Conservation (phyloP, 2,113 vertebrate species). For the Apeltes quadracus region DNA sequence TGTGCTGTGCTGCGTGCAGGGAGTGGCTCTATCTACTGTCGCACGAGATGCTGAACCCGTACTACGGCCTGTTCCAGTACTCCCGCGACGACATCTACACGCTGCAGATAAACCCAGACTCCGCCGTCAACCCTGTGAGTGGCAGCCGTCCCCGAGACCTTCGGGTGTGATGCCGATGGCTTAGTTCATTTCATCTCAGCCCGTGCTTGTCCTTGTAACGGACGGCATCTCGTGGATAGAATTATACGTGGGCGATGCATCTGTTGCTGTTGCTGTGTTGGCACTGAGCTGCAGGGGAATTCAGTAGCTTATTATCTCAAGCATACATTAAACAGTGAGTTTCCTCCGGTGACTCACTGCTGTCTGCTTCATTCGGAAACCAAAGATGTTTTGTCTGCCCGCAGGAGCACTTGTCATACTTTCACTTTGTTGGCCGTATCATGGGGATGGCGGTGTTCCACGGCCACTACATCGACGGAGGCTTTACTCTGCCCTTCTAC, state of each 20-base stretch:
- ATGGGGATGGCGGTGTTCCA: slow-evolving; percentile 99
- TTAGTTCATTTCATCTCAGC: not conserved
- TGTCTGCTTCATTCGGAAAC: slow-evolving; percentile 20
- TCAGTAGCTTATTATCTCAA: not conserved
- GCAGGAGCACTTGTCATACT: slow-evolving; percentile 98
- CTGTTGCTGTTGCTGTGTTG: not conserved
- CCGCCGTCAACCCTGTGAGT: slow-evolving; percentile 95
- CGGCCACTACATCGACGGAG: slow-evolving; percentile 97
- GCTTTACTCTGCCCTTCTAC: slow-evolving; percentile 97
- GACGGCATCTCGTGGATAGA: not conserved
- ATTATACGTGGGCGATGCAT: too few relatives aligned
- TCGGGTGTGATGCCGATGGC: not conserved
- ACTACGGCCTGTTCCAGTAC: slow-evolving; percentile 98
- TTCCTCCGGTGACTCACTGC: not conserved
- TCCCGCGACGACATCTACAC: slow-evolving; percentile 99
- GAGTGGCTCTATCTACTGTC: slow-evolving; percentile 98
- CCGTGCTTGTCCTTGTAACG: slow-evolving; percentile 21
- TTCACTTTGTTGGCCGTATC: slow-evolving; percentile 97
- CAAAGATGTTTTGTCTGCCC: slow-evolving; percentile 36
- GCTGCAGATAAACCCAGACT: slow-evolving; percentile 97
- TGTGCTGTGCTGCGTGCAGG: slow-evolving; percentile 67
- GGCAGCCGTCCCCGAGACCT: not conserved
- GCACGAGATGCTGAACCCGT: slow-evolving; percentile 99
- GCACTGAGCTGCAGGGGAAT: slow-evolving; percentile 5
- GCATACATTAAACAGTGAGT: not conserved